phyloP scores from a whole-genome alignment of 2,888 invertebrate genomes.

The Asteroscopus sphinx region DNA sequence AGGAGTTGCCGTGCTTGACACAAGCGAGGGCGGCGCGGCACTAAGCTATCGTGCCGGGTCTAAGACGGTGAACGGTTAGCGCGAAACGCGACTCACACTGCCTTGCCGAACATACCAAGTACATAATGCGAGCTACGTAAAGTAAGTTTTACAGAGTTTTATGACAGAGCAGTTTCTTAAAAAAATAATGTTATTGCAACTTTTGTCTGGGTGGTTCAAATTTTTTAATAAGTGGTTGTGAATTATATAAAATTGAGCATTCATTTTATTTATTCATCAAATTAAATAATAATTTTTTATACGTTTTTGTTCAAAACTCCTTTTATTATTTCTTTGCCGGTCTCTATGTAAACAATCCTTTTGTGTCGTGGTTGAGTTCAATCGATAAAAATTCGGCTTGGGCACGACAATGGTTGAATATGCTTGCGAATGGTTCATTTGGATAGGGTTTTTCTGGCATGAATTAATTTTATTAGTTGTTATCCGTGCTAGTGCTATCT shows the following conservation, averaged over 20 bases:
- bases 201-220: no score
- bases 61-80: constrained; percentile 8
- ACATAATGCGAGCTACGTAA: constrained; percentile 17
- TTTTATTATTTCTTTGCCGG: no score
- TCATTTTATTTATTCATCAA: no score
- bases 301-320: no score
- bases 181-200: constrained; percentile 3
- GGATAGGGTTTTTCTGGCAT: background rate
- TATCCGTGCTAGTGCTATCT: background rate
- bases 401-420: constrained; percentile 20
- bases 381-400: constrained; percentile 39
- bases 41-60: constrained; percentile 13
- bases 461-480: background rate
- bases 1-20: constrained; percentile 53
- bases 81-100: constrained; percentile 5
- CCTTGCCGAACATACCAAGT: background rate
- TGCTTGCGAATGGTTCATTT: constrained; percentile 33
- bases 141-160: constrained; percentile 40
- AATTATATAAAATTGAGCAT: no score
- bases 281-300: no score
- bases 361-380: constrained; percentile 19
- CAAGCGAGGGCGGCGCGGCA: constrained; percentile 33
- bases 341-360: constrained; percentile 3
- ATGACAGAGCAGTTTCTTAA: constrained; percentile 8
- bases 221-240: no score